Percentiles rank a stretch among this genome's conserved stretches.
These are phyloP conservation scores for Sebastes vulpes DNA, from an alignment of 2,797 vertebrate species.

Conservation along the genomic window DNA sequence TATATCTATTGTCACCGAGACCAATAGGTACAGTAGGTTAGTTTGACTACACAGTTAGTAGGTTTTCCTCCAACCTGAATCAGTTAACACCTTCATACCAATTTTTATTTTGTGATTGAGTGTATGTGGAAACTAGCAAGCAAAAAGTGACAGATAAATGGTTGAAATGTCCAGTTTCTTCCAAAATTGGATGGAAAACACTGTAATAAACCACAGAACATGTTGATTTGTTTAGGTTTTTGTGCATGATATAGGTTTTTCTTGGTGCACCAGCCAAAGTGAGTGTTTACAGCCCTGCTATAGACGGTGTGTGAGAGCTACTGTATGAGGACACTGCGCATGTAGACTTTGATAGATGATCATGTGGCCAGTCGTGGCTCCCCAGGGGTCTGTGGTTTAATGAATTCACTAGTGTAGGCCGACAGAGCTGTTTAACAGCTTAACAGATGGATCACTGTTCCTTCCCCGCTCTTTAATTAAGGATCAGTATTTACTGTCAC, in stretches of 20 bases:
- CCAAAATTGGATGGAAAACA: background rate
- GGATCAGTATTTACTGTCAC: conserved; percentile 62
- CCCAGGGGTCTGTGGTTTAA: conserved; percentile 53
- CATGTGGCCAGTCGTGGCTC: conserved; percentile 47
- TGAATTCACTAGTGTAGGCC: conserved; percentile 57
- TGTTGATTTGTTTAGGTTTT: background rate
- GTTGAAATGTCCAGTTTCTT: background rate
- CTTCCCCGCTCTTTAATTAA: conserved; percentile 62
- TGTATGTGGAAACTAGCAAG: background rate
- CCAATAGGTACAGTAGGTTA: background rate
- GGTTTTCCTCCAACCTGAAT: background rate
- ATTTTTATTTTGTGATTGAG: background rate
- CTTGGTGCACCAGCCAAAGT: background rate
- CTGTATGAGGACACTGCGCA: conserved; percentile 33
- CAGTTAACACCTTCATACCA: background rate
- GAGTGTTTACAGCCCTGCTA: background rate
- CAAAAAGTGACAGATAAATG: background rate
- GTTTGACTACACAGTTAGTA: background rate
- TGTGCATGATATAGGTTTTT: background rate
- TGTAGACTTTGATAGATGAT: conserved; percentile 58
- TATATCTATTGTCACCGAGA: background rate
- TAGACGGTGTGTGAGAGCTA: conserved; percentile 1
- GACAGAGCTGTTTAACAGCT: conserved; percentile 68
- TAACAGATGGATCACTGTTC: conserved; percentile 71
- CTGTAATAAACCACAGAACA: background rate